A percentile compares a stretch with the other conserved stretches of the same genome.
These are phyloP conservation scores for Catostylus mosaicus DNA, from an alignment of 30 jellyfish, hydroid and myxozoan genomes.

Conservation along the genomic window DNA sequence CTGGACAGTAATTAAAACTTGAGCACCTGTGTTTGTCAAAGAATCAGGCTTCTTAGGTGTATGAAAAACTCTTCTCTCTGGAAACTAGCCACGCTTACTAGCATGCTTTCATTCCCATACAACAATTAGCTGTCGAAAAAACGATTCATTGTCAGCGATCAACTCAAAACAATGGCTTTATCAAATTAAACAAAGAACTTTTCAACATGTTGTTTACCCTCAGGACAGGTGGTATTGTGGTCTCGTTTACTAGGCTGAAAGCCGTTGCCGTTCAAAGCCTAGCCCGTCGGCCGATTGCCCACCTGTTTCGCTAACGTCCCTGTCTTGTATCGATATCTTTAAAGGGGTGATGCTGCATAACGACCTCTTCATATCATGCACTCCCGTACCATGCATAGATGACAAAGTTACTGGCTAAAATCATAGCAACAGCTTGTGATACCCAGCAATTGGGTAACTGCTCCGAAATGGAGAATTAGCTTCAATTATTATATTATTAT, in stretches of 20 bases:
- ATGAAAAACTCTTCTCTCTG: slow-evolving; percentile 14
- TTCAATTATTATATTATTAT: too few relatives aligned
- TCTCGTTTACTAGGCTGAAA: slow-evolving; percentile 15
- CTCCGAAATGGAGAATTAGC: too few relatives aligned
- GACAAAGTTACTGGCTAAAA: too few relatives aligned
- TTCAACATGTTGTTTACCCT: slow-evolving; percentile 61
- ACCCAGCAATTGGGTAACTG: too few relatives aligned
- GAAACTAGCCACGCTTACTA: slow-evolving; percentile 55
- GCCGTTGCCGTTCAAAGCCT: background rate
- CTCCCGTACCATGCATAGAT: too few relatives aligned
- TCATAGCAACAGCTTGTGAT: too few relatives aligned
- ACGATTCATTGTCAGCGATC: slow-evolving; percentile 76
- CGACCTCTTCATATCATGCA: too few relatives aligned
- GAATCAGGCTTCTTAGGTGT: slow-evolving; percentile 32
- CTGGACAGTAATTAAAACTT: slow-evolving; percentile 19
- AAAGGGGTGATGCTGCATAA: too few relatives aligned
- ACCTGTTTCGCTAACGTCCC: background rate
- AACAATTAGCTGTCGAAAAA: slow-evolving; percentile 58
- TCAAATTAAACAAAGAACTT: slow-evolving; percentile 65
- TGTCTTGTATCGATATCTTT: too few relatives aligned
- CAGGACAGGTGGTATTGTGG: slow-evolving; percentile 73
- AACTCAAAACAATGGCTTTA: slow-evolving; percentile 60
- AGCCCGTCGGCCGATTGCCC: background rate
- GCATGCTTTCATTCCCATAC: slow-evolving; percentile 67
- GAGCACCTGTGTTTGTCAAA: slow-evolving; percentile 65